These are phyloP conservation scores for Cacoxenus indagator DNA, from an alignment of 2,888 invertebrate genomes.

Conservation along the genomic window DNA sequence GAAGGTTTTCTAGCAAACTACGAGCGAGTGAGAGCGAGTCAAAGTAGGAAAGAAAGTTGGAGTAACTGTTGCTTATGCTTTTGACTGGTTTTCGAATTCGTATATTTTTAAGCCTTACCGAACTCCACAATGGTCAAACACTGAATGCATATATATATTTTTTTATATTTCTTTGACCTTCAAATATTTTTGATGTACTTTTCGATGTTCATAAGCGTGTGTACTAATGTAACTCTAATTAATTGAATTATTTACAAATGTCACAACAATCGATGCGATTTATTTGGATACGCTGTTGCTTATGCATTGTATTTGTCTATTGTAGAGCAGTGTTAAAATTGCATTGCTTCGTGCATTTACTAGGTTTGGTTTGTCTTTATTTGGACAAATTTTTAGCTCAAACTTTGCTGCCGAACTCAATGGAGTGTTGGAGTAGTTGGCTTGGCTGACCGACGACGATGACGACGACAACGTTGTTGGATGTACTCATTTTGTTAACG, in stretches of 20 bases:
- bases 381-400: constrained; percentile 69
- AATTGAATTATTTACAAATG: constrained; percentile 1
- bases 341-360: constrained; percentile 28
- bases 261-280: not conserved
- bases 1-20: no score
- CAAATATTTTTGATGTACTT: no score
- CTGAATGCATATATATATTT: constrained; percentile 39
- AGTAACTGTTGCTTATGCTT: not conserved
- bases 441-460: no score
- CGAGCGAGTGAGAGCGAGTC: no score
- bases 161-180: not conserved
- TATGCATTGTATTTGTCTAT: constrained; percentile 61
- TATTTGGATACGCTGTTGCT: constrained; percentile 20
- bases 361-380: constrained; percentile 67
- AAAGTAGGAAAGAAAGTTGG: no score
- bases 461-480: no score
- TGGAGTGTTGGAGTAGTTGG: constrained; percentile 57
- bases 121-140: constrained; percentile 58
- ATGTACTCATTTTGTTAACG: not conserved
- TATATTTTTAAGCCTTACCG: constrained; percentile 41
- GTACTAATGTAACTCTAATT: not conserved
- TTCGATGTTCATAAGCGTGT: not conserved
- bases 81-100: not conserved
- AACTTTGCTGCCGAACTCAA: constrained; percentile 71
- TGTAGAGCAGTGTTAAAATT: constrained; percentile 56